Evolutionary conservation across 2,888 invertebrate species (phyloP).

Genomic region (Tenodera sinensis): DNA sequence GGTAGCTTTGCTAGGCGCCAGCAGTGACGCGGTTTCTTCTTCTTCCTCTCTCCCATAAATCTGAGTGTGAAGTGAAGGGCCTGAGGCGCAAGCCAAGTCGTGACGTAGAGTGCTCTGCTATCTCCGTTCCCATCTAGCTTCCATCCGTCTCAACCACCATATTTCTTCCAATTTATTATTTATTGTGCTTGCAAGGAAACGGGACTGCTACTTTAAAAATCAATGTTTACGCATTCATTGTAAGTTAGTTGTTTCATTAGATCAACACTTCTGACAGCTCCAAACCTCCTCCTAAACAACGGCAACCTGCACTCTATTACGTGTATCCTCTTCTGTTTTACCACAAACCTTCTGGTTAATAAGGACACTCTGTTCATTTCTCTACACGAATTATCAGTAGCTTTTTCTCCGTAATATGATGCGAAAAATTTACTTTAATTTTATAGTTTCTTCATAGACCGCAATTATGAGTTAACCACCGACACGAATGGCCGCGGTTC

Average conservation of each 20-base stretch:
- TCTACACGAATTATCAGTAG: too few relatives aligned
- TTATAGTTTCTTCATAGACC: too few relatives aligned
- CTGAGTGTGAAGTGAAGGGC: not conserved
- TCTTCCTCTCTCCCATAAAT: not conserved
- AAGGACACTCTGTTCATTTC: too few relatives aligned
- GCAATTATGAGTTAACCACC: too few relatives aligned
- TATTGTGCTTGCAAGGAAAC: not conserved
- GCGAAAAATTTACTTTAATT: too few relatives aligned
- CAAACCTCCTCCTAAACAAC: too few relatives aligned
- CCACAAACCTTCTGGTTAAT: too few relatives aligned
- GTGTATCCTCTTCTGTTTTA: too few relatives aligned
- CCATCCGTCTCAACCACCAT: not conserved
- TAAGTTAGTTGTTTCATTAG: not conserved
- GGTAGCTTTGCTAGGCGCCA: not conserved
- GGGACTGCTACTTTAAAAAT: not conserved
- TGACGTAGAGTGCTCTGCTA: not conserved
- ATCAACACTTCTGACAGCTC: not conserved
- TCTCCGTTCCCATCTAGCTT: not conserved
- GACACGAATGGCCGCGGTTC: too few relatives aligned
- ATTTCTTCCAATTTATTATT: not conserved
- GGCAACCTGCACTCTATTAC: too few relatives aligned
- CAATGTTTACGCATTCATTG: not conserved
- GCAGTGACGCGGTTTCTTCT: not conserved
- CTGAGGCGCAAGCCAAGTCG: not conserved
- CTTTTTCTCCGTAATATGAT: too few relatives aligned